Percentiles rank a stretch among this genome's conserved stretches.
Conservation (phyloP, 2,888 invertebrate genomes). For the Dione juno region DNA sequence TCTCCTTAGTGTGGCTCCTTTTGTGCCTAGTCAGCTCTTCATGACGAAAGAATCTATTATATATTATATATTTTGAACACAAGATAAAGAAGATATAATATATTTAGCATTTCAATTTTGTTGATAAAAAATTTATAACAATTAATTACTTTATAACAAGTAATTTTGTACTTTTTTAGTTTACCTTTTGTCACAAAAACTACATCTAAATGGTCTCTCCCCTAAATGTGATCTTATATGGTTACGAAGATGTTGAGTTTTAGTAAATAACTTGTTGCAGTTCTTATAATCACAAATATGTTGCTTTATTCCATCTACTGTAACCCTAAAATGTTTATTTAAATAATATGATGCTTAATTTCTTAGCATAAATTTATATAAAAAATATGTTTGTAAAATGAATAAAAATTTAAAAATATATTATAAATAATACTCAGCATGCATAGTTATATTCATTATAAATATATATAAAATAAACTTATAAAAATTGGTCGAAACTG, state of each 20-base stretch:
- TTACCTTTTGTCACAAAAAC: constrained; percentile 25
- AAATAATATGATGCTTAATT: no score
- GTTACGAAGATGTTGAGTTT: constrained; percentile 17
- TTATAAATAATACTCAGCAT: no score
- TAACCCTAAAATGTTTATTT: constrained; percentile 7
- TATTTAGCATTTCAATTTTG: background rate
- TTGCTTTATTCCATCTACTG: constrained; percentile 19
- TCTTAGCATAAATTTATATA: no score
- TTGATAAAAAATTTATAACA: no score
- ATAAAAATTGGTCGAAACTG: no score
- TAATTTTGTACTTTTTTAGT: background rate
- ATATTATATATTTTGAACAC: background rate
- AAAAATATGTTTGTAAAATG: no score
- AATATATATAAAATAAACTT: no score
- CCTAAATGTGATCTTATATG: constrained; percentile 26
- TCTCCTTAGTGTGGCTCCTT: constrained; percentile 20
- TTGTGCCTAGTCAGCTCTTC: constrained; percentile 23
- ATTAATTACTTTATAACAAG: no score
- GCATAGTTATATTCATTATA: no score
- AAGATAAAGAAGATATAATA: background rate
- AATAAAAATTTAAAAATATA: no score
- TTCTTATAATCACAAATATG: constrained; percentile 21
- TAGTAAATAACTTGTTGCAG: constrained; percentile 22
- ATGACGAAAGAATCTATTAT: constrained; percentile 20
- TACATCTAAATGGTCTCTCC: constrained; percentile 22